Conservation (phyloP, 2,888 invertebrate genomes). For the Drosophila kokeensis region DNA sequence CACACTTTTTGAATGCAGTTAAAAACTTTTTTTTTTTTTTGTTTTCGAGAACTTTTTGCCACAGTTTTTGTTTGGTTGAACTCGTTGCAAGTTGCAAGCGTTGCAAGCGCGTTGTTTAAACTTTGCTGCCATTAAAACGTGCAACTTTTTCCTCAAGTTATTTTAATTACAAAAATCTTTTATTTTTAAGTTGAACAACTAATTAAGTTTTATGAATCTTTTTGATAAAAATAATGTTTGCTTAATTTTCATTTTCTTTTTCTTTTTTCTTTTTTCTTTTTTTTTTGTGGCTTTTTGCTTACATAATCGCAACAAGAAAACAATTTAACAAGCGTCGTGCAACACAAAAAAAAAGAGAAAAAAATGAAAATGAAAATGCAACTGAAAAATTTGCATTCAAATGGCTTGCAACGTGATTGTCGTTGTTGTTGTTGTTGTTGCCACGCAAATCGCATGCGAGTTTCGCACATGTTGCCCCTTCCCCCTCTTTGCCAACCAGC, state of each 20-base stretch:
- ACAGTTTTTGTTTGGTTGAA: neutral
- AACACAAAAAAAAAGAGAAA: conserved; percentile 1
- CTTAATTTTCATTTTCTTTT: neutral
- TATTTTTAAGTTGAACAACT: neutral
- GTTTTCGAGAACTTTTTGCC: neutral
- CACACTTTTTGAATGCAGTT: neutral
- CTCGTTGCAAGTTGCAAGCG: too few species aligned
- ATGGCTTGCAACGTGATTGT: conserved; percentile 16
- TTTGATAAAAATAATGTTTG: neutral
- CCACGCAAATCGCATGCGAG: conserved; percentile 55
- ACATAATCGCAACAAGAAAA: conserved; percentile 29
- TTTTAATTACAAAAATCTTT: neutral
- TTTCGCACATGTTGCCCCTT: conserved; percentile 24
- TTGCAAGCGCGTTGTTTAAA: neutral
- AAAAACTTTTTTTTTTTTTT: neutral
- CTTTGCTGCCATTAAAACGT: neutral
- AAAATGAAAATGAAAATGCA: conserved; percentile 13
- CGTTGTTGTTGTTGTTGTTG: conserved; percentile 37
- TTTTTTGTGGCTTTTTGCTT: conserved; percentile 13
- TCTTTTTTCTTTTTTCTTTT: neutral
- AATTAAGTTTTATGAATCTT: neutral
- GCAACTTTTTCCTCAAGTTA: neutral
- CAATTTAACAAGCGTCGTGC: conserved; percentile 37
- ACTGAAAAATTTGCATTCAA: conserved; percentile 25
- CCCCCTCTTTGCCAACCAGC: neutral